These are phyloP conservation scores for Planococcus citri DNA, from an alignment of 1,140 invertebrate genomes.

Conservation along the genomic window DNA sequence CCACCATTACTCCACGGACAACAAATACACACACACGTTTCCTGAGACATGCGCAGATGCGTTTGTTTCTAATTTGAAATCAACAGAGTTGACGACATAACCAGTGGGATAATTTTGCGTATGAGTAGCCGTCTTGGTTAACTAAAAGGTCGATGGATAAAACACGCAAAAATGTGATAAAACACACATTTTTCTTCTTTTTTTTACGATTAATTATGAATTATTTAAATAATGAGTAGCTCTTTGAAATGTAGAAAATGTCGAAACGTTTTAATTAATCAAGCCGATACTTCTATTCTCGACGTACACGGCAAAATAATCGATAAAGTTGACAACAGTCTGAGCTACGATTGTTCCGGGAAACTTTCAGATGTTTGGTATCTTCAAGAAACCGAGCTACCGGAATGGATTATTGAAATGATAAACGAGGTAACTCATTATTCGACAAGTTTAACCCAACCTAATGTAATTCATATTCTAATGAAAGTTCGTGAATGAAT, in stretches of 20 bases:
- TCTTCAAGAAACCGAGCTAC: conserved; percentile 25
- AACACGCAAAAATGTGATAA: no score
- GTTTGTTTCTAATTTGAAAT: no score
- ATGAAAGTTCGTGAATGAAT: not conserved
- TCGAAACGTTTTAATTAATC: not conserved
- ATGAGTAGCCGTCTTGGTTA: no score
- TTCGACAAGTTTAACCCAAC: no score
- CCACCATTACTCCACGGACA: no score
- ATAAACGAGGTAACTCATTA: conserved; percentile 26
- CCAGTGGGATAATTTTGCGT: no score
- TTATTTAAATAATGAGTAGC: not conserved
- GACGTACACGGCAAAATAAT: not conserved
- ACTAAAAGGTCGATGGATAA: no score
- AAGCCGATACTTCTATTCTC: not conserved
- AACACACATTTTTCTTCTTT: no score
- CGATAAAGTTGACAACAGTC: not conserved
- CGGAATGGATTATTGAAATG: conserved; percentile 26
- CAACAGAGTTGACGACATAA: no score
- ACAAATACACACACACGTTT: no score
- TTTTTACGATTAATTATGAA: not conserved
- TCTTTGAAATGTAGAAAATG: conserved; percentile 9
- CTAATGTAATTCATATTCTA: no score
- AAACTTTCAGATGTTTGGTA: conserved; percentile 26
- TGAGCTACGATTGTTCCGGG: conserved; percentile 21
- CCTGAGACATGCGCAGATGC: no score